A percentile compares a stretch with the other conserved stretches of the same genome.
Evolutionary conservation across 2,888 invertebrate genomes (phyloP).

Genomic region (Polyommatus iphigenia): DNA sequence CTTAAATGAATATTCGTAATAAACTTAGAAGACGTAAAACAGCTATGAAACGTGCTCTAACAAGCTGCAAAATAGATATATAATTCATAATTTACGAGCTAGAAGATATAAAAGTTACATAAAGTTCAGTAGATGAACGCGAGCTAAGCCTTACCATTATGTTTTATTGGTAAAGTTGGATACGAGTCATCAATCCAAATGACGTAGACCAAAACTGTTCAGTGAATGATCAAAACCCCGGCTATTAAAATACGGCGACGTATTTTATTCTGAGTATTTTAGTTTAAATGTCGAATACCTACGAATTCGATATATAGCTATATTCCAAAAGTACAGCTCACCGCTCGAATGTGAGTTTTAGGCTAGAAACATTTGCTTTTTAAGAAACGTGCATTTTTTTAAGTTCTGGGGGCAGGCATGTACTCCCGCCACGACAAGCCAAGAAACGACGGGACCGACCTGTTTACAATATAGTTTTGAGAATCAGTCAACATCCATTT

Average conservation of each 20-base stretch:
- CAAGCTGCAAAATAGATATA: neutral
- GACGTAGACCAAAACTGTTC: no score
- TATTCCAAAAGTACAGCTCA: no score
- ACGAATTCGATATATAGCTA: no score
- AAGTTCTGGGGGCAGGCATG: neutral
- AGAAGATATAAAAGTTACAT: neutral
- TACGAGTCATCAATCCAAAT: neutral
- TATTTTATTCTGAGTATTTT: no score
- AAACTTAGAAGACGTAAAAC: neutral
- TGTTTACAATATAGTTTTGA: neutral
- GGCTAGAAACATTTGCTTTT: no score
- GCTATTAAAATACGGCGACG: no score
- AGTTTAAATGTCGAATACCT: no score
- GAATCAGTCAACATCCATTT: neutral
- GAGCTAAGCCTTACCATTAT: neutral
- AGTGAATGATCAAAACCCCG: no score
- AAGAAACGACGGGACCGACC: neutral
- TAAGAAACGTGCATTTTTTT: neutral
- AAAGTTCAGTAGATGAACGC: neutral
- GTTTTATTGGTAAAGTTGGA: neutral
- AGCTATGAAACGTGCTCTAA: neutral
- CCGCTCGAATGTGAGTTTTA: no score
- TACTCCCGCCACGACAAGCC: neutral
- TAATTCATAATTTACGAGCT: slow-evolving; percentile 2
- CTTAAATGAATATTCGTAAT: neutral